Evolutionary conservation across 2,888 invertebrate species (phyloP).

Genomic region (Taphrorychus bicolor): DNA sequence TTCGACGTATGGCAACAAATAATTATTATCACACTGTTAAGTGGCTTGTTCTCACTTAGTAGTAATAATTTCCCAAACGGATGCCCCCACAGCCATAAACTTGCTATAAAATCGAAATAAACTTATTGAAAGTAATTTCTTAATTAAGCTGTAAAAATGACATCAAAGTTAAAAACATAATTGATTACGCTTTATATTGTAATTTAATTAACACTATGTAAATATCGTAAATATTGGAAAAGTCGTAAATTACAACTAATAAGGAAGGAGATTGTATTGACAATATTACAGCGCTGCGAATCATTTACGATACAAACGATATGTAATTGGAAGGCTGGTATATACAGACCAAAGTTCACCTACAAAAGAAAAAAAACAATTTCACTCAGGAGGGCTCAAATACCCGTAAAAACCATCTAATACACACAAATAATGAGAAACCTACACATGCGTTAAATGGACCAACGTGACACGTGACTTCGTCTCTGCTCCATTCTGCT

Average conservation of each 20-base stretch:
- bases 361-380: too few relatives aligned
- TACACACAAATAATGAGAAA: background rate
- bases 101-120: constrained; percentile 28
- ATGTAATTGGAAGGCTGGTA: too few relatives aligned
- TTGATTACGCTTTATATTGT: constrained; percentile 25
- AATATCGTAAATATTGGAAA: constrained; percentile 34
- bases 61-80: background rate
- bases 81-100: background rate
- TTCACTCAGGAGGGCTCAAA: too few relatives aligned
- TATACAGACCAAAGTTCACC: background rate
- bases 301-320: background rate
- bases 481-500: background rate
- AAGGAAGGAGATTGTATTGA: constrained; percentile 24
- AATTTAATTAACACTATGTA: constrained; percentile 34
- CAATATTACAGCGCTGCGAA: constrained; percentile 10
- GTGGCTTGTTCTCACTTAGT: background rate
- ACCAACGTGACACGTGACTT: background rate
- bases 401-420: background rate
- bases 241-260: constrained; percentile 33
- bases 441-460: background rate
- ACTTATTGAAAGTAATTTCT: constrained; percentile 28
- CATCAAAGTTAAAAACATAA: constrained; percentile 30
- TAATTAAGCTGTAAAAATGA: constrained; percentile 32
- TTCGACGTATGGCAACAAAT: too few relatives aligned
- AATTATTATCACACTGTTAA: background rate